Percentiles rank a stretch among this genome's conserved stretches.
Conservation (phyloP, 2,797 vertebrate species). For the Gallinago nigripennis region DNA sequence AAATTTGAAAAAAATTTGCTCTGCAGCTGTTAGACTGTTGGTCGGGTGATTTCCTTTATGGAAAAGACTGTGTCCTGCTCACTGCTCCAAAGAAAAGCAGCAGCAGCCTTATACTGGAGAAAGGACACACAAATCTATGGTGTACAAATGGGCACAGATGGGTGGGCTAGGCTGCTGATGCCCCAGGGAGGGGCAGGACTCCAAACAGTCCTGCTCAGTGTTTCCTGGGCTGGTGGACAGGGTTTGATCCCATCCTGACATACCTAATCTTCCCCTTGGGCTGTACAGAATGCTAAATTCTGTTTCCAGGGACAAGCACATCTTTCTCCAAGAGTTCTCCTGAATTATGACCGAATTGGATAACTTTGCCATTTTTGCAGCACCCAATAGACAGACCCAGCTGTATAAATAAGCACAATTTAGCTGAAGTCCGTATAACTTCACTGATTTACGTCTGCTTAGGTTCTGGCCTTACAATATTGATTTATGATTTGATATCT, state of each 20-base stretch:
- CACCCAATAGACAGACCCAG: neutral
- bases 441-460: neutral
- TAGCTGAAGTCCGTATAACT: neutral
- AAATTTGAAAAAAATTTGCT: neutral
- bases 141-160: neutral
- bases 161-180: neutral
- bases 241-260: neutral
- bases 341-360: neutral
- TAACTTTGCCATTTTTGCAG: neutral
- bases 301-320: neutral
- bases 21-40: neutral
- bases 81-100: neutral
- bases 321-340: neutral
- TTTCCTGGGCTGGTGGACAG: neutral
- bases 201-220: fast-evolving
- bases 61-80: neutral
- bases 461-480: neutral
- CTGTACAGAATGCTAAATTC: neutral
- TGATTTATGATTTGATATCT: conserved; percentile 44
- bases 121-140: neutral
- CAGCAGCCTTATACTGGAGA: neutral
- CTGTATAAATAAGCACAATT: conserved; percentile 24
- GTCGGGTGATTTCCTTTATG: neutral
- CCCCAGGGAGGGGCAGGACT: neutral
- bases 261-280: neutral